Evolutionary conservation across 2,113 vertebrate species (phyloP).

Genomic region (Cettia cetti): DNA sequence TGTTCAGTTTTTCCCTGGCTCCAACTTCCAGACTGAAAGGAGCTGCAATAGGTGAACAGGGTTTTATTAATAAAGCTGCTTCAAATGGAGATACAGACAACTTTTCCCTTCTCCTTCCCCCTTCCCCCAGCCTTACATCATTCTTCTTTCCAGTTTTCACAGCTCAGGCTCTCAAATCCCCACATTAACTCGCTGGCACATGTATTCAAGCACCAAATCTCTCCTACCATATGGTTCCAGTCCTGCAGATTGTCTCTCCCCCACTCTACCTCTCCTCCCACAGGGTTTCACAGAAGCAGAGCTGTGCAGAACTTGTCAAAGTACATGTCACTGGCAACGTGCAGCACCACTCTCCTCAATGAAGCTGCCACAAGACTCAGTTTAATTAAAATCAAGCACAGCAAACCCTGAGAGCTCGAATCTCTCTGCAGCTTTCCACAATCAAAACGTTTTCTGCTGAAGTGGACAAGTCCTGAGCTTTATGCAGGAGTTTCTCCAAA

Average conservation of each 20-base stretch:
- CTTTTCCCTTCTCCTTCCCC: background rate
- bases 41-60: background rate
- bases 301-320: background rate
- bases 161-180: background rate
- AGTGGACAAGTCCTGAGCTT: background rate
- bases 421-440: background rate
- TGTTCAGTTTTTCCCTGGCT: background rate
- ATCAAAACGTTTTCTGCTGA: background rate
- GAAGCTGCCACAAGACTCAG: background rate
- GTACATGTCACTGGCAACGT: background rate
- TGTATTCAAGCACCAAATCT: background rate
- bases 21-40: background rate
- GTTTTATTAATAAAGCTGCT: slow-evolving; percentile 5
- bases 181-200: background rate
- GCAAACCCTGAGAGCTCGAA: background rate
- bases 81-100: background rate
- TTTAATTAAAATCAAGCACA: background rate
- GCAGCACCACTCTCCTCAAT: background rate
- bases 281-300: background rate
- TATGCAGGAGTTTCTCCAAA: background rate
- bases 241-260: slow-evolving; percentile 46
- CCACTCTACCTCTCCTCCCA: slow-evolving; percentile 22
- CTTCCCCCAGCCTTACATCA: background rate
- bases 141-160: background rate
- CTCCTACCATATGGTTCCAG: slow-evolving; percentile 29